Percentiles rank a stretch among this genome's conserved stretches.
phyloP scores from a whole-genome alignment of 2,797 vertebrate species.

The Muscicapa striata region DNA sequence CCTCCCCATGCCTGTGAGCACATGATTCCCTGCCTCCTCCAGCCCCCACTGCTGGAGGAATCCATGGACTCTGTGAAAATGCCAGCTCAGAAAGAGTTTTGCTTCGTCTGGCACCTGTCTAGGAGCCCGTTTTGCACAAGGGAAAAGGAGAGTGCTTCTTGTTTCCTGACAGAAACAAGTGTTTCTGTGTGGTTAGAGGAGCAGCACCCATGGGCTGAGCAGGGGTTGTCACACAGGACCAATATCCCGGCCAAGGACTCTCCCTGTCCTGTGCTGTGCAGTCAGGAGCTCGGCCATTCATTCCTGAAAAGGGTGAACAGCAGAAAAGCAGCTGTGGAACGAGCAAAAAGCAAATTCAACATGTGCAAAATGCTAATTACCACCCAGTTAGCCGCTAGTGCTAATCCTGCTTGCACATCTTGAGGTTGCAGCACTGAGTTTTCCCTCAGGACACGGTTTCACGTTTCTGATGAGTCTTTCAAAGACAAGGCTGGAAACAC shows the following conservation, averaged over 20 bases:
- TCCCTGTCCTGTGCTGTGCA: not conserved
- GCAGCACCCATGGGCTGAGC: not conserved
- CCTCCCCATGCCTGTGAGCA: constrained; percentile 13
- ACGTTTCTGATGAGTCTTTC: not conserved
- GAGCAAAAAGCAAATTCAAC: not conserved
- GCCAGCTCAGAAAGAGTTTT: not conserved
- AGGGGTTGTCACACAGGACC: not conserved
- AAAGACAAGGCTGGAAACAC: not conserved
- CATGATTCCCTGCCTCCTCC: constrained; percentile 32
- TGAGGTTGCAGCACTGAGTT: not conserved
- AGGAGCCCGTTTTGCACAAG: not conserved
- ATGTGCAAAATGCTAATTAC: not conserved
- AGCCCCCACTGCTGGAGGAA: not conserved
- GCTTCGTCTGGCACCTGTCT: not conserved
- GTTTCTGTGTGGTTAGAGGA: not conserved
- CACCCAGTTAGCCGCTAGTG: not conserved
- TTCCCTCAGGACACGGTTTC: not conserved
- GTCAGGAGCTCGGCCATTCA: not conserved
- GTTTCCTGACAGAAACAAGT: not conserved
- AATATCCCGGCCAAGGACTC: not conserved
- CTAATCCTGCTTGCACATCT: not conserved
- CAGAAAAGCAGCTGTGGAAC: not conserved
- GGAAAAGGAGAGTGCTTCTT: not conserved
- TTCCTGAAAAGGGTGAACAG: not conserved
- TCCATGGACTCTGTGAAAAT: not conserved